Conservation (phyloP, 2,797 vertebrate genomes). For the Phrynocephalus guinanensis region DNA sequence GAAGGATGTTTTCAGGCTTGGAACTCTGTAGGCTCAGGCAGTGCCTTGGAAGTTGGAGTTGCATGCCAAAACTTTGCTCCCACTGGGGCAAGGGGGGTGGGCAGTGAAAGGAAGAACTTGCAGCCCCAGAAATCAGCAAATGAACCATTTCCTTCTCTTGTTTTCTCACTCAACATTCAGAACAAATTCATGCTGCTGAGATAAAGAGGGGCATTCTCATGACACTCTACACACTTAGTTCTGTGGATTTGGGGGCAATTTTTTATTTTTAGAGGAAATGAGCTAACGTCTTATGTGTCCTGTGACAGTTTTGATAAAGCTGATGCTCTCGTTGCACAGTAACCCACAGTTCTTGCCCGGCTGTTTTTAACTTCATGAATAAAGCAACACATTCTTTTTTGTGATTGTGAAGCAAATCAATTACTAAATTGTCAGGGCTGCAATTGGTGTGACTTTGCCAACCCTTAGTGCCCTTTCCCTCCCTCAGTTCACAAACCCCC, state of each 20-base stretch:
- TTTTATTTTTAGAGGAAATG: constrained; percentile 35
- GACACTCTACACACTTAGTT: not conserved
- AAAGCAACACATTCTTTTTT: constrained; percentile 33
- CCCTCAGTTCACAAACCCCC: constrained; percentile 12
- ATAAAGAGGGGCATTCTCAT: constrained; percentile 16
- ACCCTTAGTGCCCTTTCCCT: constrained; percentile 59
- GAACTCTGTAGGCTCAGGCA: constrained; percentile 1
- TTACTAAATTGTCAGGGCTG: constrained; percentile 21
- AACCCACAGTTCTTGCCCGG: constrained; percentile 17
- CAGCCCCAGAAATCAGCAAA: constrained; percentile 46
- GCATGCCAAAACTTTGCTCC: not conserved
- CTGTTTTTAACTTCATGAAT: constrained; percentile 51
- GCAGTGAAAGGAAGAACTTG: not conserved
- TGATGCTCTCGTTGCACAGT: constrained; percentile 44
- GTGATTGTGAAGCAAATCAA: constrained; percentile 38
- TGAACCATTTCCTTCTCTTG: constrained; percentile 38
- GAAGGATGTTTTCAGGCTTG: not conserved
- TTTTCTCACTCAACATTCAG: constrained; percentile 17
- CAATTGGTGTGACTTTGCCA: constrained; percentile 53
- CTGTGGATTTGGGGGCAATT: constrained; percentile 20
- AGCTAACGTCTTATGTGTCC: constrained; percentile 32
- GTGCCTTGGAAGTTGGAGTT: not conserved
- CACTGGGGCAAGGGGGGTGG: constrained; percentile 2
- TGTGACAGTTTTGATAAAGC: constrained; percentile 9
- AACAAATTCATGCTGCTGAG: constrained; percentile 37